phyloP scores from a whole-genome alignment of 1,140 invertebrate species.

The Drosophila trapezifrons region DNA sequence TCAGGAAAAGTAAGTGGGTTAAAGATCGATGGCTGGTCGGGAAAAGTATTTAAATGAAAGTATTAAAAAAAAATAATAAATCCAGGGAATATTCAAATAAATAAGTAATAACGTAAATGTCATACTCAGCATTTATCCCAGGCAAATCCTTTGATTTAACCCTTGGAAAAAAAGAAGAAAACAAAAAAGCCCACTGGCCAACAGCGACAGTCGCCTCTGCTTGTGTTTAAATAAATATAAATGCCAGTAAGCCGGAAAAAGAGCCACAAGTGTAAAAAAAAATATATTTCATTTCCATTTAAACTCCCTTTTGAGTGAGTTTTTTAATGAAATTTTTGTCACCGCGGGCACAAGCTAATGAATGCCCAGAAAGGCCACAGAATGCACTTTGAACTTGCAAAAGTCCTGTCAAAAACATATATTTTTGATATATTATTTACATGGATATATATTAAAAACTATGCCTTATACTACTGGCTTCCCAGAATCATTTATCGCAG shows the following conservation, averaged over 20 bases:
- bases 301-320: not conserved
- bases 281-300: not conserved
- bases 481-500: too few relatives aligned
- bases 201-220: not conserved
- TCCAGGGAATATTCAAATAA: not conserved
- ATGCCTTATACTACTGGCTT: too few relatives aligned
- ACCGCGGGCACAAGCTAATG: conserved; percentile 27
- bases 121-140: not conserved
- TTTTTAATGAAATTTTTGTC: conserved; percentile 13
- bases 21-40: conserved; percentile 14
- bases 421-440: not conserved
- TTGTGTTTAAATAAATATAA: not conserved
- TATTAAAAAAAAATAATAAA: conserved; percentile 6
- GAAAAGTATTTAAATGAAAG: not conserved
- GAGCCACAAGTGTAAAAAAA: conserved; percentile 20
- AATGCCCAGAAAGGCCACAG: not conserved
- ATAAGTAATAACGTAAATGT: not conserved
- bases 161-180: not conserved
- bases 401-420: conserved; percentile 3
- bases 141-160: conserved; percentile 6
- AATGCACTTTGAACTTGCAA: conserved; percentile 18
- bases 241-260: not conserved
- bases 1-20: conserved; percentile 25
- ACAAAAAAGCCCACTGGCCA: not conserved
- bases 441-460: too few relatives aligned